phyloP scores from a whole-genome alignment of 1,140 invertebrate genomes.

The Macrobrachium nipponense region DNA sequence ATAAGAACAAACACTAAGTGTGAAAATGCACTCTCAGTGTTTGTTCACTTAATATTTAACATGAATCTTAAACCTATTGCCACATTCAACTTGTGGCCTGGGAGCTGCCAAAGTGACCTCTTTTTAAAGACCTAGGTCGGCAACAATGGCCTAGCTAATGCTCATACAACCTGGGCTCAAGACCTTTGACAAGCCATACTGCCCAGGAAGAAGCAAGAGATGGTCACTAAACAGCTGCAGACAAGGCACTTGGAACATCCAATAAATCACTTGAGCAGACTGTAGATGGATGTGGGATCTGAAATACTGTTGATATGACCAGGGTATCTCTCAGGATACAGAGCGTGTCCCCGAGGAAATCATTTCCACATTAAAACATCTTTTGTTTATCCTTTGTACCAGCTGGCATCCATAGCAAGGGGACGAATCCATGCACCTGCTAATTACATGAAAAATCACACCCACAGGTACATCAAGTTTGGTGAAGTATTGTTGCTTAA shows the following conservation, averaged over 20 bases:
- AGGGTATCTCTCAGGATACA: conserved; percentile 46
- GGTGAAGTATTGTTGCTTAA: neutral
- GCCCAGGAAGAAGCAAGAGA: conserved; percentile 49
- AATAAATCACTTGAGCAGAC: conserved; percentile 59
- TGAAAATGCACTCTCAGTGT: conserved; percentile 49
- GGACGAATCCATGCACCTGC: too few relatives aligned
- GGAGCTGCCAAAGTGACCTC: conserved; percentile 60
- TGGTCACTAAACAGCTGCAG: conserved; percentile 60
- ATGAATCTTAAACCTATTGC: conserved; percentile 48
- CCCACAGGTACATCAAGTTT: conserved; percentile 42
- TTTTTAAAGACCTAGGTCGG: conserved; percentile 2
- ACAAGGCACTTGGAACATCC: conserved; percentile 60
- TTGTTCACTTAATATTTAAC: conserved; percentile 56
- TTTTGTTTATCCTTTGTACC: conserved; percentile 11
- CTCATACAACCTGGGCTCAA: conserved; percentile 47
- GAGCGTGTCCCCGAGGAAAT: too few relatives aligned
- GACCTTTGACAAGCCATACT: conserved; percentile 44
- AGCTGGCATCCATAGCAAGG: conserved; percentile 36
- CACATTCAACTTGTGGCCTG: conserved; percentile 47
- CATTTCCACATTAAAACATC: too few relatives aligned
- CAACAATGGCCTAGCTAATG: too few relatives aligned
- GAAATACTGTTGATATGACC: conserved; percentile 55
- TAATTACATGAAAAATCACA: conserved; percentile 41
- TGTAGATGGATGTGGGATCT: conserved; percentile 57
- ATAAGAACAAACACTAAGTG: conserved; percentile 54